Evolutionary conservation across 2,888 invertebrate species (phyloP), one percentile per base, ranked within the genome.

Genomic region (Oligia fasciuncula): DNA sequence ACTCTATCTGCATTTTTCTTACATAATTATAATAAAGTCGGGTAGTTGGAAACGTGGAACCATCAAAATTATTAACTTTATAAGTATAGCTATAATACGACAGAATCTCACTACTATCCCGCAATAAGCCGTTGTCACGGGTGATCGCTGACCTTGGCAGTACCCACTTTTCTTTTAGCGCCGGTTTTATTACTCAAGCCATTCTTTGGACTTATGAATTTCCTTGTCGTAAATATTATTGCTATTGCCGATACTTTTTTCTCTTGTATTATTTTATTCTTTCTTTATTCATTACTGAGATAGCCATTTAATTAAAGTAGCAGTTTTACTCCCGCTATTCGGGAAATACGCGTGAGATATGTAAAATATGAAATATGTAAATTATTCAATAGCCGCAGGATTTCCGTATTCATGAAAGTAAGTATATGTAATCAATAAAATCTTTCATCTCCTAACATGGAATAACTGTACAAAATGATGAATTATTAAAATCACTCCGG

Each of bases 401-500:
- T 85, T 83, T 79, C 73, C 80, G 69, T 83, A 89, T 88, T 88
- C 88, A 89, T 89, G 88, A 92, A 91, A 92, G 93, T 92, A 86
- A 89, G 88, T 88, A 85, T 87, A 81, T 88, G 85, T 90, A 90
- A 91, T 92, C 91, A 91, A 92, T 92, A 90, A 89, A 89, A 91
- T 91, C 88, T 91, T 92, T 92, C 90, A 89, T 93, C 89, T 93
- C 89, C 86, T 91, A 88, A 93, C 91, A 87, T 89, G 85, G 87
- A 93, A 92, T 92, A 93, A 91, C 92, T 91, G 92, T 92, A 92
- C 90, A 91, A 90, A 92, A 91, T 93, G 94, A 95, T 96, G 95
- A 96, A 96, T 96, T 96, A 96, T 96, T 96, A 96, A 96, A 96
- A 95, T 95, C 95, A 94, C 95, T 95, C 93, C 90, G 91, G 94